Conservation (phyloP, 2,797 vertebrate species). For the Avahi laniger region DNA sequence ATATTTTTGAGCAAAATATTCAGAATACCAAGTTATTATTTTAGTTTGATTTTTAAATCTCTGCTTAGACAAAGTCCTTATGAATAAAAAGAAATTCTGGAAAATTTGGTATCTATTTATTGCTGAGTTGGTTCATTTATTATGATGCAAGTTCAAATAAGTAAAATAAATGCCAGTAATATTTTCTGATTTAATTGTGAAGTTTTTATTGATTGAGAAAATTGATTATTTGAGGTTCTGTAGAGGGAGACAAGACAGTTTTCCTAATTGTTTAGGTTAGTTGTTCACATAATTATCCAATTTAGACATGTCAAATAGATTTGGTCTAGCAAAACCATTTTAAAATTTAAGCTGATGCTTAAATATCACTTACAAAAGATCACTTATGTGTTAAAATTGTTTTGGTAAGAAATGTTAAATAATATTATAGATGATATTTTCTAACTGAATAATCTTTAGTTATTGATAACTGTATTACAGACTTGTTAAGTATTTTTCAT, state of each 20-base stretch:
- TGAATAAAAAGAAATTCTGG: neutral
- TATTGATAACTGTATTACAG: neutral
- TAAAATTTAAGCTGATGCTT: neutral
- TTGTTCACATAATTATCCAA: neutral
- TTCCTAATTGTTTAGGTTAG: neutral
- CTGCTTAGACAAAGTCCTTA: neutral
- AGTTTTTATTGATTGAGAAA: neutral
- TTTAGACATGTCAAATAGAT: neutral
- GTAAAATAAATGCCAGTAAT: neutral
- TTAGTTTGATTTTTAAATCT: neutral
- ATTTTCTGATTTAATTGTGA: neutral
- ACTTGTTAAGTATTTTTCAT: neutral
- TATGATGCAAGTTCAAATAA: neutral
- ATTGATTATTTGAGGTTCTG: neutral
- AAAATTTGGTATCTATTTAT: neutral
- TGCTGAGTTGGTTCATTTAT: neutral
- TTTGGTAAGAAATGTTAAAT: neutral
- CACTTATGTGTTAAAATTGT: neutral
- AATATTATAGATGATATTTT: neutral
- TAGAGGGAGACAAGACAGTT: neutral
- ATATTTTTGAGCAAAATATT: neutral
- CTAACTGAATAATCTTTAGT: neutral
- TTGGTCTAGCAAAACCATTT: neutral
- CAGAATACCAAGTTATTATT: neutral
- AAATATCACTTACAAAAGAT: neutral